Base-by-base conservation (phyloP, 2,797 vertebrate genomes). In the Alcedo quadribrachys region DNA sequence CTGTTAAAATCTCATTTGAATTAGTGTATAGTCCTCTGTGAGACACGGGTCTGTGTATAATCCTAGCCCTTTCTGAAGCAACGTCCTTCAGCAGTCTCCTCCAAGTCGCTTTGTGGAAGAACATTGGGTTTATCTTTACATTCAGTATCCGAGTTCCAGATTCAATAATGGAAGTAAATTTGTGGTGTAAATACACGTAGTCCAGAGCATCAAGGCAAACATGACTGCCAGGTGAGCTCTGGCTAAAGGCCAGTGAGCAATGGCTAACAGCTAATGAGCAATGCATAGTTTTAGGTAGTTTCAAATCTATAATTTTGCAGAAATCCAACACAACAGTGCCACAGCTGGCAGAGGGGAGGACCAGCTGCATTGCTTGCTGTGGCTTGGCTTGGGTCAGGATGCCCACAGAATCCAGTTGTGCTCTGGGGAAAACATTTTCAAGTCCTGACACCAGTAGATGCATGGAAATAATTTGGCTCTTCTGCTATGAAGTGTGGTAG, bases 1-100 rank as follows among this genome's bases (percentile, higher is more conserved):
- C 35, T 90, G 82, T 78, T 91, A 89, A 95, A 91, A 93, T 90
- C 73, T 93, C 89, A 80, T 96, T 90, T 93, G 61, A 80, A 87
- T 85, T 95, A 90, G 61, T 6, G 2, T 66, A 66, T 58, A 90
- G 87, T 66, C 87, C 78, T 93, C 77, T 67, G 22, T 79, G 78
- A 69, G 75, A 85, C 11, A 7, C 3, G 8, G 67, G 27, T 28
- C 67, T 85, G 7, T 65, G 58, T 83, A 32, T 87, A 90, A 77
- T 80, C 83, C 86, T 42, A 30, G 63, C 32, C 35, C 43, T 60
- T 85, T 93, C 62, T 81, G 24, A 69, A 45, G 81, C 75, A 91
- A 32, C 28, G 5, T 93, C 89, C 53, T 94, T 93, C 69, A 90
- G 5, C 69, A 51, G 25, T 77, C 42, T 92, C n/a, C 17, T 89